A percentile compares a stretch with the other conserved stretches of the same genome.
Evolutionary conservation across 2,113 vertebrate genomes (phyloP).

Genomic region (Ailuropoda melanoleuca): DNA sequence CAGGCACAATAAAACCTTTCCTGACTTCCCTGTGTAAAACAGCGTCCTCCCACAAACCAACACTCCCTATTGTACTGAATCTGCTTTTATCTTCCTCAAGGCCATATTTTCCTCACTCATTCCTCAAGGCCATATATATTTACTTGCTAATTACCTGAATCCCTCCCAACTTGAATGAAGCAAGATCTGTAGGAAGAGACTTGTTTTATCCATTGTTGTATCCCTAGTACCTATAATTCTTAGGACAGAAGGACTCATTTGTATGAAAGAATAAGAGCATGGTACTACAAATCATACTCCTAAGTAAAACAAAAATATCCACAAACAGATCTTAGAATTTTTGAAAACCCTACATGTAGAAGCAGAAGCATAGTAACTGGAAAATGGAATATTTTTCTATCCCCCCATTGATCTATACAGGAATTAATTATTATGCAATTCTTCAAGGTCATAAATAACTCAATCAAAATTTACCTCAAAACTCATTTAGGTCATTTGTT

Average conservation of each 20-base stretch:
- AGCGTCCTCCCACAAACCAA: not conserved
- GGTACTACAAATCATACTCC: not conserved
- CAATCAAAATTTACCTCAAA: not conserved
- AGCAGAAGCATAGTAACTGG: not conserved
- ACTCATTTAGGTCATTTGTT: not conserved
- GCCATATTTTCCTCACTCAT: not conserved
- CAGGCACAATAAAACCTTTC: not conserved
- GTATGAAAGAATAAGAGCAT: not conserved
- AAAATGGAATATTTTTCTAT: not conserved
- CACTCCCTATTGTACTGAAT: not conserved
- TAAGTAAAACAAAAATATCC: not conserved
- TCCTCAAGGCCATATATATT: not conserved
- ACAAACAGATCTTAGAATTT: not conserved
- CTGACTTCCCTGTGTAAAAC: not conserved
- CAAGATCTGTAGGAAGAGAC: not conserved
- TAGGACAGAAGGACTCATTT: not conserved
- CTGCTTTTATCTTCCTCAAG: not conserved
- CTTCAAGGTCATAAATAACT: conserved; percentile 13
- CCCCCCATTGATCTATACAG: not conserved
- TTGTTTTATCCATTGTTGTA: not conserved
- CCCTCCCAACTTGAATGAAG: not conserved
- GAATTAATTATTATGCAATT: not conserved
- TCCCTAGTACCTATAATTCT: not conserved
- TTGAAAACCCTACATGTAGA: not conserved
- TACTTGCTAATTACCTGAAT: not conserved